Evolutionary conservation across 2,797 vertebrate species (phyloP).

Genomic region (Carcharodon carcharias): DNA sequence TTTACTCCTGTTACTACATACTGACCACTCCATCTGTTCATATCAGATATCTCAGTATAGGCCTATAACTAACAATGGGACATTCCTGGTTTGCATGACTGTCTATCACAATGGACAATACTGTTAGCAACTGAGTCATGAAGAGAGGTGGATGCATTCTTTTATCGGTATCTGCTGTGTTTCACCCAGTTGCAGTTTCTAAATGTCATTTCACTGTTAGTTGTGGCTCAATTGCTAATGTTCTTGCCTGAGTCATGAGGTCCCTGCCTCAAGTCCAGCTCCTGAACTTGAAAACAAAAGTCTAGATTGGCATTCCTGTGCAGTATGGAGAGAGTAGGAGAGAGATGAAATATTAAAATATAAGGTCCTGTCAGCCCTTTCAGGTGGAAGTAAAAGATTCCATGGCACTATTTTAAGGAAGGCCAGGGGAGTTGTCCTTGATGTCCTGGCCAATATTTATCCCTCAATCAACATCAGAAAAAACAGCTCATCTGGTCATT

Average conservation of each 20-base stretch:
- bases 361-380: no score
- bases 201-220: neutral
- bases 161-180: neutral
- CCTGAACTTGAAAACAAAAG: no score
- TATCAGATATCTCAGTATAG: neutral
- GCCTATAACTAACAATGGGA: neutral
- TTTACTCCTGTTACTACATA: neutral
- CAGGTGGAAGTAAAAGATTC: neutral
- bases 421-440: neutral
- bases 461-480: no score
- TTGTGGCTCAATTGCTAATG: no score
- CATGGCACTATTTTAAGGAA: neutral
- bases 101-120: neutral
- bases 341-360: no score
- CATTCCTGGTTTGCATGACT: neutral
- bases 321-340: no score
- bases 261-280: no score
- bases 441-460: no score
- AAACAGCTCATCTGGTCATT: neutral
- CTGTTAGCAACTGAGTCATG: neutral
- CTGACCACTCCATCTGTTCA: neutral
- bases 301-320: no score
- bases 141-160: neutral
- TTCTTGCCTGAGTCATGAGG: no score
- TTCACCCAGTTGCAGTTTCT: neutral